phyloP scores from a whole-genome alignment of 1,140 invertebrate species.

The Kradibia gibbosae region DNA sequence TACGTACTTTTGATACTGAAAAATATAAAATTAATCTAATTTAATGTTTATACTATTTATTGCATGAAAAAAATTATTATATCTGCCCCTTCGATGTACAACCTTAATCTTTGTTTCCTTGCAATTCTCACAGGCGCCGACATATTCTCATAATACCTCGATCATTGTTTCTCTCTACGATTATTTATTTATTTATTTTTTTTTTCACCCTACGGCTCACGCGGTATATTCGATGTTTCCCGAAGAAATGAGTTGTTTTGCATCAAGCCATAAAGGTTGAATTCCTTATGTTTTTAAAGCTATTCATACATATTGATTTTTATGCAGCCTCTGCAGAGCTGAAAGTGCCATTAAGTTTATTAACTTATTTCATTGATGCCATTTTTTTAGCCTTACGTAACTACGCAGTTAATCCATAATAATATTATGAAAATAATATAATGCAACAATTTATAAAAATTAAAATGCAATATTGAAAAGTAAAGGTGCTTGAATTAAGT shows the following conservation, averaged over 20 bases:
- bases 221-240: constrained; percentile 63
- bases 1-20: too few relatives aligned
- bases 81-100: constrained; percentile 42
- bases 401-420: neutral
- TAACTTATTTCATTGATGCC: neutral
- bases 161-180: neutral
- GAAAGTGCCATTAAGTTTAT: constrained; percentile 17
- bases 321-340: constrained; percentile 4
- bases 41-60: neutral
- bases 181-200: neutral
- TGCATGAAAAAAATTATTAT: constrained; percentile 41
- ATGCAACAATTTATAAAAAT: neutral
- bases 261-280: constrained; percentile 59
- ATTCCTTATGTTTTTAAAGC: constrained; percentile 46
- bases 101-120: constrained; percentile 25
- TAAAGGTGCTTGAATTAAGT: neutral
- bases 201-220: neutral
- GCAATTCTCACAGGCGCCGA: constrained; percentile 39
- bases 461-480: neutral
- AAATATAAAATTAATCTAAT: neutral
- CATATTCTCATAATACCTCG: constrained; percentile 35
- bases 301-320: constrained; percentile 51
- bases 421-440: neutral
- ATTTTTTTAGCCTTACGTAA: neutral
- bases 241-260: constrained; percentile 60